These are phyloP conservation scores for Chromis chromis DNA, from an alignment of 2,797 vertebrate genomes.

Conservation along the genomic window DNA sequence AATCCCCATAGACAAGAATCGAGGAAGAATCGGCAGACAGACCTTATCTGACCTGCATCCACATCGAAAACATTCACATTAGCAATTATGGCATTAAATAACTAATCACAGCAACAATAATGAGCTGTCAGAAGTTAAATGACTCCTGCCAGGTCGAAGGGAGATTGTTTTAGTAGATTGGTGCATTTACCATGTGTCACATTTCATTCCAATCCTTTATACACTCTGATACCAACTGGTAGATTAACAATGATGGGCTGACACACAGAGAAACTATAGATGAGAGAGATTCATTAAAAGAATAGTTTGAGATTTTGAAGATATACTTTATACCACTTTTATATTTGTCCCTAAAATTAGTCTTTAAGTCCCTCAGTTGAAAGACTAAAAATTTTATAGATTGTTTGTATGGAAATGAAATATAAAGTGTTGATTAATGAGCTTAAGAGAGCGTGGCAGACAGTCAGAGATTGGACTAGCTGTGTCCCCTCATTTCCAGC, in stretches of 20 bases:
- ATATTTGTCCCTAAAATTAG: neutral
- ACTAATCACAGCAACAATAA: slow-evolving; percentile 54
- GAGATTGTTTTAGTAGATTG: slow-evolving; percentile 49
- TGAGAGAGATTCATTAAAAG: slow-evolving; percentile 18
- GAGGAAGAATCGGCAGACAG: slow-evolving; percentile 23
- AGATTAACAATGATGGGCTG: slow-evolving; percentile 39
- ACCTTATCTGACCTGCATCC: slow-evolving; percentile 23
- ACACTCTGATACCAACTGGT: slow-evolving; percentile 18
- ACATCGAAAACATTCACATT: slow-evolving; percentile 21
- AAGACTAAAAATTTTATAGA: neutral
- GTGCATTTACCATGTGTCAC: slow-evolving; percentile 55
- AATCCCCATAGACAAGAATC: slow-evolving; percentile 26
- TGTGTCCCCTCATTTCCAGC: neutral
- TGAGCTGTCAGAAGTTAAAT: slow-evolving; percentile 55
- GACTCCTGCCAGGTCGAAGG: slow-evolving; percentile 31
- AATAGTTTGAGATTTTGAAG: slow-evolving; percentile 8
- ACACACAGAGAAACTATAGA: neutral
- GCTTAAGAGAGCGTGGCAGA: neutral
- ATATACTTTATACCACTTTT: neutral
- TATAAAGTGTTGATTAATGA: slow-evolving; percentile 2
- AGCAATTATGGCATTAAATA: slow-evolving; percentile 31
- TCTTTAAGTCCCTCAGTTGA: neutral
- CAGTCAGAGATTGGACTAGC: neutral
- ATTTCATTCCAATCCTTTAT: slow-evolving; percentile 49
- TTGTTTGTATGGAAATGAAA: neutral